These are phyloP conservation scores for Porites cylindrica DNA, from an alignment of 92 coral and sea anemone species.

Conservation along the genomic window DNA sequence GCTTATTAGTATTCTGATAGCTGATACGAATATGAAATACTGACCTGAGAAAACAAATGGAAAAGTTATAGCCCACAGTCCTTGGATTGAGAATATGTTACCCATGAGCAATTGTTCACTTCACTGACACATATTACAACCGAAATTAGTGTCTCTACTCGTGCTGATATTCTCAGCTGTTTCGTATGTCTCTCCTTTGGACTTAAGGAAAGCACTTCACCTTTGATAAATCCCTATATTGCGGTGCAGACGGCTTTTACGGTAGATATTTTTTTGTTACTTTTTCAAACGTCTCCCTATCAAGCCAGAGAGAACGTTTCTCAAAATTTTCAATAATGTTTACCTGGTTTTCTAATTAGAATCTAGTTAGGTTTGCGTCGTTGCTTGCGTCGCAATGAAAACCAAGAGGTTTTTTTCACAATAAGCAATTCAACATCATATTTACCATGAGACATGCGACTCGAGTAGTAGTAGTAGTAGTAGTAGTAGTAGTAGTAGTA, in stretches of 20 bases:
- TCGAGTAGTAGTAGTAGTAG: not conserved
- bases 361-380: not conserved
- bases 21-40: no score
- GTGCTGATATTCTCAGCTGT: not conserved
- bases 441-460: not conserved
- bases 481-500: not conserved
- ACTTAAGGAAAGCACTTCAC: constrained; percentile 30
- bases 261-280: not conserved
- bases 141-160: no score
- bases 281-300: constrained; percentile 48
- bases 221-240: not conserved
- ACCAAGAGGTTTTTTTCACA: not conserved
- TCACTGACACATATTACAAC: no score
- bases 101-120: no score
- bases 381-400: not conserved
- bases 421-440: not conserved
- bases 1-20: no score
- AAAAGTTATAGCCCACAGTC: no score
- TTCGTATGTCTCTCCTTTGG: not conserved
- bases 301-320: constrained; percentile 59
- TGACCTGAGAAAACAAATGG: no score
- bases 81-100: no score
- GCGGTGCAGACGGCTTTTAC: constrained; percentile 16
- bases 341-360: not conserved
- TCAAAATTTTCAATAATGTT: not conserved